phyloP scores from a whole-genome alignment of 1,140 invertebrate genomes.

The Coptotermes formosanus region DNA sequence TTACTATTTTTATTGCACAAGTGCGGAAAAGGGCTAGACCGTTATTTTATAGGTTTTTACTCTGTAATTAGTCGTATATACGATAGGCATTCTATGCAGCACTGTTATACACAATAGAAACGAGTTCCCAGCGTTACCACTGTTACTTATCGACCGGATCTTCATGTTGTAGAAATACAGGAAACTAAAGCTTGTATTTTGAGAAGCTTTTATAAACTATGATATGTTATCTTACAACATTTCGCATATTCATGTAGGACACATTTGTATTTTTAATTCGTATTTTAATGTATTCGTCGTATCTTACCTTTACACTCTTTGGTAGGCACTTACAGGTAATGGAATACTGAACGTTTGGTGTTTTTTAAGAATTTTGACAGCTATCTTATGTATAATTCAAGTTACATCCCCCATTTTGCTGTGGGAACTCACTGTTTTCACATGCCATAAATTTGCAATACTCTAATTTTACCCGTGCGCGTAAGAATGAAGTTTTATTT shows the following conservation, averaged over 20 bases:
- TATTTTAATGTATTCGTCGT: too few species aligned
- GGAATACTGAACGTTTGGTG: too few species aligned
- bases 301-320: too few species aligned
- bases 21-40: neutral
- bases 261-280: neutral
- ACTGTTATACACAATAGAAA: neutral
- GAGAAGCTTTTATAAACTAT: neutral
- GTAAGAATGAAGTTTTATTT: too few species aligned
- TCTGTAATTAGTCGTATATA: constrained; percentile 9
- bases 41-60: neutral
- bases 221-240: neutral
- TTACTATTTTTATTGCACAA: neutral
- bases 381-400: too few species aligned
- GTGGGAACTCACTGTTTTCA: too few species aligned
- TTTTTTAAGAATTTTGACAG: too few species aligned
- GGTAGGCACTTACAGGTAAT: too few species aligned
- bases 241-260: neutral
- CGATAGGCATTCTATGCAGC: neutral
- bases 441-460: too few species aligned
- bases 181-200: neutral
- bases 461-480: too few species aligned
- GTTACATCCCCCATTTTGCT: too few species aligned
- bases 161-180: neutral
- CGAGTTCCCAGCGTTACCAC: neutral
- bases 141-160: neutral